Evolutionary conservation across 2,888 invertebrate genomes (phyloP).

Genomic region (Orchesellides sinensis): DNA sequence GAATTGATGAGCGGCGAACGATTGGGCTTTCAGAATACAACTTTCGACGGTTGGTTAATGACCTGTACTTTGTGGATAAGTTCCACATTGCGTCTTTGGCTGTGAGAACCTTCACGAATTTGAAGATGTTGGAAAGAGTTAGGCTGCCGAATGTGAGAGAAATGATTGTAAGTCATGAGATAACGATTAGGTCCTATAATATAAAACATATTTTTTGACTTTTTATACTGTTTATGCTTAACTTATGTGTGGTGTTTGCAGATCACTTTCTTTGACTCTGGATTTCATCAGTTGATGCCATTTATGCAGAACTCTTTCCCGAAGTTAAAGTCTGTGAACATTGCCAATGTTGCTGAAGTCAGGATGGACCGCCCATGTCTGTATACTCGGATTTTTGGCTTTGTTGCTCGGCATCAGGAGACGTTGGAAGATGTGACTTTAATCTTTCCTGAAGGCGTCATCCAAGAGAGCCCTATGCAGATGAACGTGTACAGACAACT

Average conservation of each 20-base stretch:
- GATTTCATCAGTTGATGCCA: slow-evolving; percentile 23
- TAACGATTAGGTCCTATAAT: neutral
- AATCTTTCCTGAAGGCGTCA: slow-evolving; percentile 12
- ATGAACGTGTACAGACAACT: neutral
- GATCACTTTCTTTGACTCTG: slow-evolving; percentile 34
- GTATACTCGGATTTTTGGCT: slow-evolving; percentile 32
- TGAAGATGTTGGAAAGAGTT: neutral
- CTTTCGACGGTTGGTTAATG: neutral
- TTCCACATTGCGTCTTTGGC: slow-evolving; percentile 30
- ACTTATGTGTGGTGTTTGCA: neutral
- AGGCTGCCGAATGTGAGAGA: slow-evolving; percentile 15
- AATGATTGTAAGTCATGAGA: slow-evolving; percentile 24
- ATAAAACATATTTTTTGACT: neutral
- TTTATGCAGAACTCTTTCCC: slow-evolving; percentile 30
- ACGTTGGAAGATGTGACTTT: slow-evolving; percentile 13
- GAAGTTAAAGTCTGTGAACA: slow-evolving; percentile 10
- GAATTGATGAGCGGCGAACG: neutral
- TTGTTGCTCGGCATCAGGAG: slow-evolving; percentile 20
- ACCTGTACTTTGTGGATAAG: slow-evolving; percentile 20
- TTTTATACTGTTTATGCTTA: neutral
- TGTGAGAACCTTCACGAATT: neutral
- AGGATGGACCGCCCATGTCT: slow-evolving; percentile 14
- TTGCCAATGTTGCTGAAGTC: slow-evolving; percentile 29
- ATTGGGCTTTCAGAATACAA: slow-evolving; percentile 17
- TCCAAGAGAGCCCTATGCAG: neutral